Conservation (phyloP, 2,888 invertebrate genomes). For the Acleris sparsana region DNA sequence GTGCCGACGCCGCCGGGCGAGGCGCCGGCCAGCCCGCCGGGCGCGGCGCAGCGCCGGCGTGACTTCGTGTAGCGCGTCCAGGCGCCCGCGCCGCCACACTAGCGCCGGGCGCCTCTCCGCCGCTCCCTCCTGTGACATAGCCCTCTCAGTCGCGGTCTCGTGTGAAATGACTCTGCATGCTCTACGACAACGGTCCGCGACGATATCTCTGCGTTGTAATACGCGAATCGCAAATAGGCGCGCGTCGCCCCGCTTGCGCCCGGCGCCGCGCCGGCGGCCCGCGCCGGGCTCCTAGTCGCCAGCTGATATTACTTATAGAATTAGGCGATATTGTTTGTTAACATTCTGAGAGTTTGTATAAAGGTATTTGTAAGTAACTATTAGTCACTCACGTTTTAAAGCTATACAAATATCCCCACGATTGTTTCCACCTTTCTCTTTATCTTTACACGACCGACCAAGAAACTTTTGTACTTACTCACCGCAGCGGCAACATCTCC, state of each 20-base stretch:
- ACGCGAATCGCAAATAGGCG: background rate
- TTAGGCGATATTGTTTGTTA: slow-evolving; percentile 33
- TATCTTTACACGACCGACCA: slow-evolving; percentile 34
- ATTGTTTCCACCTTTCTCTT: slow-evolving; percentile 26
- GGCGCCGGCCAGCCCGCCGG: slow-evolving; percentile 40
- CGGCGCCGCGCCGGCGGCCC: background rate
- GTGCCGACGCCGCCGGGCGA: slow-evolving; percentile 40
- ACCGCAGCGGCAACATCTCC: slow-evolving; percentile 14
- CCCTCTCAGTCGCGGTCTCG: background rate
- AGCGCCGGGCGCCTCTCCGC: slow-evolving; percentile 34
- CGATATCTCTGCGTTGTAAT: background rate
- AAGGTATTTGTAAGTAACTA: slow-evolving; percentile 33
- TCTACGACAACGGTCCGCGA: background rate
- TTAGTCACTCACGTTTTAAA: slow-evolving; percentile 33
- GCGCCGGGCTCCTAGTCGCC: slow-evolving; percentile 25
- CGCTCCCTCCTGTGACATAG: slow-evolving; percentile 4
- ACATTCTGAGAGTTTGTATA: slow-evolving; percentile 36
- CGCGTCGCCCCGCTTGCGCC: background rate
- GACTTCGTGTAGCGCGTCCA: slow-evolving; percentile 43
- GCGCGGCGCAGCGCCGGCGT: slow-evolving; percentile 42
- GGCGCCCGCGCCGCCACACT: slow-evolving; percentile 46
- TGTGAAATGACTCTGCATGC: background rate
- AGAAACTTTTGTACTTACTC: slow-evolving; percentile 31
- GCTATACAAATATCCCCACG: slow-evolving; percentile 27
- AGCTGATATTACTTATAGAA: slow-evolving; percentile 34